Conservation (phyloP, 2,113 vertebrate genomes). For the Psittacus erithacus region DNA sequence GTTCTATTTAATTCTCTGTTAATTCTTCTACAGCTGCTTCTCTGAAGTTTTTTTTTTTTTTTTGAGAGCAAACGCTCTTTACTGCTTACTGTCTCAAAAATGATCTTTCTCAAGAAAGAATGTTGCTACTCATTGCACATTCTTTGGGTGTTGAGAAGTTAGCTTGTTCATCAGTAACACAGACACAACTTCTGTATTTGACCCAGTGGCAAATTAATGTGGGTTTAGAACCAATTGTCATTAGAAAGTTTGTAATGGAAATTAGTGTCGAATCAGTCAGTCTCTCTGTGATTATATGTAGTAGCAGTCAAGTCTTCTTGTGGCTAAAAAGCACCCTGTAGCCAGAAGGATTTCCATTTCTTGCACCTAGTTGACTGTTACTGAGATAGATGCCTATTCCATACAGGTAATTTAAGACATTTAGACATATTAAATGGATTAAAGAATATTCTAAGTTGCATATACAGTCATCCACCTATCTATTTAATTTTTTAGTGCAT, state of each 20-base stretch:
- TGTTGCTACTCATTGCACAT: fast-evolving
- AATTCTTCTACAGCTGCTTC: not conserved
- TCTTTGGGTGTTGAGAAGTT: not conserved
- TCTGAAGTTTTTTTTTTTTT: not conserved
- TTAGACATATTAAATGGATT: not conserved
- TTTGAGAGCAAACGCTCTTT: not conserved
- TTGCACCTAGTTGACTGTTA: not conserved
- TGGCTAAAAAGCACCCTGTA: not conserved
- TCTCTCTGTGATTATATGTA: not conserved
- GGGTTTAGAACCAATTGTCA: not conserved
- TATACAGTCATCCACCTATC: not conserved
- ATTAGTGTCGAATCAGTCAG: not conserved
- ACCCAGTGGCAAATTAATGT: not conserved
- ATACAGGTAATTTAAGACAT: not conserved
- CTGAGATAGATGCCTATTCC: not conserved
- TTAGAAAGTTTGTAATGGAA: not conserved
- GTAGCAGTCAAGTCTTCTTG: not conserved
- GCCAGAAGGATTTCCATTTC: not conserved
- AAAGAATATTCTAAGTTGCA: not conserved
- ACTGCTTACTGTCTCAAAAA: not conserved
- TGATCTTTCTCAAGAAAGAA: not conserved
- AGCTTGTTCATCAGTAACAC: not conserved
- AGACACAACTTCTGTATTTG: not conserved
- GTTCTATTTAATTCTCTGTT: not conserved
- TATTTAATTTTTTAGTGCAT: not conserved